A percentile compares a stretch with the other conserved stretches of the same genome.
phyloP scores from a whole-genome alignment of 2,888 invertebrate species.

The Thyatira batis region DNA sequence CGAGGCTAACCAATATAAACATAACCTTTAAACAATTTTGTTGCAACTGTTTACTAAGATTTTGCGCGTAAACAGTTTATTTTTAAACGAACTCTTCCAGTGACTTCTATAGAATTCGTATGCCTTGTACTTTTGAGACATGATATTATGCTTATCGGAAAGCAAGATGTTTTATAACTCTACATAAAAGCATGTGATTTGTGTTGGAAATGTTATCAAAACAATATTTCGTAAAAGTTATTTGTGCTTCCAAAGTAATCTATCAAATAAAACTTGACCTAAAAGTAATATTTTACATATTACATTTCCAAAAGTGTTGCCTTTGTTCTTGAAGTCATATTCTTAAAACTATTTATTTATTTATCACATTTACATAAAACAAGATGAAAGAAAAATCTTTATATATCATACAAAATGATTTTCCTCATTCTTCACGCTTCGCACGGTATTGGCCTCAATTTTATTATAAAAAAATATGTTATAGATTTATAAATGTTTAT shows the following conservation, averaged over 20 bases:
- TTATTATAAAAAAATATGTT: conserved; percentile 27
- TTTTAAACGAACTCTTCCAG: background rate
- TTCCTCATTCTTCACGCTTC: conserved; percentile 13
- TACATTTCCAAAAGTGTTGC: background rate
- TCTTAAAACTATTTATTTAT: background rate
- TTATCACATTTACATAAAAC: background rate
- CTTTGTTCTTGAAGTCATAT: background rate
- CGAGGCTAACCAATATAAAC: no score
- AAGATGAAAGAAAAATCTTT: conserved; percentile 1
- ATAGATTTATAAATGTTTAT: conserved; percentile 39
- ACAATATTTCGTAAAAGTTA: no score
- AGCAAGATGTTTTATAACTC: no score
- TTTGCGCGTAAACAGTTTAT: background rate
- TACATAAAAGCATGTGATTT: no score
- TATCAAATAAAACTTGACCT: no score
- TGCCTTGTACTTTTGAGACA: background rate
- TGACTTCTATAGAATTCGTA: background rate
- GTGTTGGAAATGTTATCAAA: no score
- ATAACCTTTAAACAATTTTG: background rate
- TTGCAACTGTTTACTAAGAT: background rate
- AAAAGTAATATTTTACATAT: no score
- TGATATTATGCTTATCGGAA: no score
- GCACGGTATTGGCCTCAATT: conserved; percentile 31
- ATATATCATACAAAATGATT: background rate
- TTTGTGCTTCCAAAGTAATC: no score